Conservation (phyloP, 2,888 invertebrate genomes). For the Maniola hyperantus region DNA sequence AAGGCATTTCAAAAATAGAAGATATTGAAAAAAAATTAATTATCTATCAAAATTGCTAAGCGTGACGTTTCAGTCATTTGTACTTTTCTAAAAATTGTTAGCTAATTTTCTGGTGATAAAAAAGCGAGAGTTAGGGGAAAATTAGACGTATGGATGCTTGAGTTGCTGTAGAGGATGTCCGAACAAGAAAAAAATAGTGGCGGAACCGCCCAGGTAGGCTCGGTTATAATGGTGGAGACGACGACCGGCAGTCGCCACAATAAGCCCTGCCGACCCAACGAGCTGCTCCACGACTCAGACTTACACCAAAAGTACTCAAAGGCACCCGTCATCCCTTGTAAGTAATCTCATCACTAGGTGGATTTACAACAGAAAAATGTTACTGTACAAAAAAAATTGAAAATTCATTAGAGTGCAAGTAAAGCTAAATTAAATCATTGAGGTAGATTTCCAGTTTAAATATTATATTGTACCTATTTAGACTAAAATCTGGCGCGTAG, state of each 20-base stretch:
- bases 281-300: conserved; percentile 56
- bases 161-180: conserved; percentile 61
- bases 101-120: conserved; percentile 58
- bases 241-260: conserved; percentile 53
- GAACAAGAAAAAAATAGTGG: conserved; percentile 63
- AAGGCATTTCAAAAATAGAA: conserved; percentile 67
- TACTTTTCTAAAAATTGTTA: conserved; percentile 60
- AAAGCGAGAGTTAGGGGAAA: conserved; percentile 52
- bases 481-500: too few species aligned
- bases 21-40: conserved; percentile 58
- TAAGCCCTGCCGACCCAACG: conserved; percentile 54
- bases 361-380: too few species aligned
- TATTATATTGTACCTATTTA: too few species aligned
- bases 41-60: conserved; percentile 69
- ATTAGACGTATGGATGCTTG: conserved; percentile 62
- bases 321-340: conserved; percentile 65
- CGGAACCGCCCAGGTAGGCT: conserved; percentile 43
- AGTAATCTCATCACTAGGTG: not conserved
- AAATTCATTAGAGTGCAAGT: too few species aligned
- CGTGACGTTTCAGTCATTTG: conserved; percentile 66
- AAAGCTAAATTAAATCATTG: too few species aligned
- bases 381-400: too few species aligned
- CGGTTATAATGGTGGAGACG: conserved; percentile 58
- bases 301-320: conserved; percentile 58
- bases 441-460: too few species aligned